Conservation (phyloP, 2,797 vertebrate genomes). For the Geotria australis region DNA sequence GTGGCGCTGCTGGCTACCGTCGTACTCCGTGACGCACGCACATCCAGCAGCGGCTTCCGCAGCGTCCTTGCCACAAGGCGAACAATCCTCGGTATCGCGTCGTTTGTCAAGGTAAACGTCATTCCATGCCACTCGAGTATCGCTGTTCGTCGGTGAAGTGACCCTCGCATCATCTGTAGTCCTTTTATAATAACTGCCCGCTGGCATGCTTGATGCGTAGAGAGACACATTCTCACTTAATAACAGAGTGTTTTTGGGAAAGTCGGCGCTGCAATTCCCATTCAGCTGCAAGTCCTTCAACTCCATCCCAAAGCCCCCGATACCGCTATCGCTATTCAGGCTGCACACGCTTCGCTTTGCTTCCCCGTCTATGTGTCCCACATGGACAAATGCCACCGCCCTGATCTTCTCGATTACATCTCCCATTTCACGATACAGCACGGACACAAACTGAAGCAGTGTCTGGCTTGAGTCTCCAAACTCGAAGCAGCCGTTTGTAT, state of each 20-base stretch:
- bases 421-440: background rate
- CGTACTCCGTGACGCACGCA: background rate
- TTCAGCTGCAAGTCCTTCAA: too few species aligned
- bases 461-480: background rate
- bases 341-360: too few species aligned
- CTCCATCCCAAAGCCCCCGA: background rate
- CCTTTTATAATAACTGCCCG: too few species aligned
- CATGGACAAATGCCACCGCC: background rate
- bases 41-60: too few species aligned
- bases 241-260: too few species aligned
- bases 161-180: background rate
- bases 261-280: too few species aligned
- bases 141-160: background rate
- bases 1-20: background rate
- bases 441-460: background rate
- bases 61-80: too few species aligned
- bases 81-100: too few species aligned
- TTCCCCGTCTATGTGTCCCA: background rate
- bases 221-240: too few species aligned
- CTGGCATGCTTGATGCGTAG: too few species aligned
- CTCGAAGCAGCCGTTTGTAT: background rate
- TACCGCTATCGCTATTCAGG: background rate
- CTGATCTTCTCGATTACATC: background rate
- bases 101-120: too few species aligned
- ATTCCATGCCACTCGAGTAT: too few species aligned